Percentiles rank a stretch among this genome's conserved stretches.
Conservation (phyloP, 2,888 invertebrate species). For the Cosmia trapezina region DNA sequence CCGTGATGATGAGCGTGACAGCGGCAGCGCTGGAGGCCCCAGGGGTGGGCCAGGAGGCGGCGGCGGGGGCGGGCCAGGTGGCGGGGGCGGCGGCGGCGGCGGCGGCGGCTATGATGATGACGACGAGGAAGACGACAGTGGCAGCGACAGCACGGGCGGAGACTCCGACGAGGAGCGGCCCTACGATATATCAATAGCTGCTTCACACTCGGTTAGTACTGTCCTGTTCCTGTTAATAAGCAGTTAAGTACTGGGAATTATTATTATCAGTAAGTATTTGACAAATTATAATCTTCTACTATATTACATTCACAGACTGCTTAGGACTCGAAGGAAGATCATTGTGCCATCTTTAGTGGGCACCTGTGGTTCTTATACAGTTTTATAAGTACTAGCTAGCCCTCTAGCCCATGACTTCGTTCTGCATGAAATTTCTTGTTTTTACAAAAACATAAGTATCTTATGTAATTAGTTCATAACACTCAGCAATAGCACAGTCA, state of each 20-base stretch:
- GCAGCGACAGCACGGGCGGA: conserved; percentile 47
- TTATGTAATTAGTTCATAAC: background rate
- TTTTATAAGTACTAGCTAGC: background rate
- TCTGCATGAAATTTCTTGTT: background rate
- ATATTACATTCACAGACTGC: background rate
- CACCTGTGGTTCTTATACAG: background rate
- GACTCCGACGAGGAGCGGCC: conserved; percentile 70
- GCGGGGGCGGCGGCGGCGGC: background rate
- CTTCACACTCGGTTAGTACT: conserved; percentile 82
- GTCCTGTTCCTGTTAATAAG: background rate
- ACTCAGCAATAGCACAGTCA: too few relatives aligned
- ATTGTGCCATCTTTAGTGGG: background rate
- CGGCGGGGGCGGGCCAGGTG: conserved; percentile 11
- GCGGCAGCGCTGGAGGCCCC: conserved; percentile 17
- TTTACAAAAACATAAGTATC: background rate
- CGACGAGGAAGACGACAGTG: conserved; percentile 30
- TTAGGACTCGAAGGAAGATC: too few relatives aligned
- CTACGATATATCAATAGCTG: conserved; percentile 84
- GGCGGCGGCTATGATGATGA: conserved; percentile 20
- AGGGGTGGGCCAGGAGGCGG: background rate
- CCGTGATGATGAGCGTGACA: conserved; percentile 20
- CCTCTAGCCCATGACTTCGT: background rate
- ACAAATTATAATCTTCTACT: background rate
- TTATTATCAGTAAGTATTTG: background rate
- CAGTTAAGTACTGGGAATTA: background rate